Base-by-base conservation (phyloP, 2,113 vertebrate genomes). In the Microcebus griseorufus region DNA sequence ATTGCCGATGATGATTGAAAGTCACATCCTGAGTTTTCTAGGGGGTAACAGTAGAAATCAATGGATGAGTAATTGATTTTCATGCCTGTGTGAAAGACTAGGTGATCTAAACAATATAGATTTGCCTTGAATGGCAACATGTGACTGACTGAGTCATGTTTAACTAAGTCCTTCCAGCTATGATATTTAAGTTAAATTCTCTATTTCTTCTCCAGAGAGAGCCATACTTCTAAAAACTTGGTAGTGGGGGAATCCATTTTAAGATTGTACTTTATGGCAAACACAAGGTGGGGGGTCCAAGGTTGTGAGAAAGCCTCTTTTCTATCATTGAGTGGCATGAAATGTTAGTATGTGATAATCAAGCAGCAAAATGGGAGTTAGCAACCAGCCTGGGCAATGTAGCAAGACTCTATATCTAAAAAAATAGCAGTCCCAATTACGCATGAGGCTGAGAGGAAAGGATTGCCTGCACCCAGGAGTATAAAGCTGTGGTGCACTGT, bases 21-120 rank as follows among this genome's bases (percentile, higher is more conserved):
- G 95, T 86, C 80, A 97, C 1, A 81, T 90, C 25, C 67, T 5
- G 25, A 53, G 86, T 70, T n/a, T 92, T 85, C 60, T 91, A 92
- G 92, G 34, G 2, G 10, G 67, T 97, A 97, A 95, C 55, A 58
- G 32, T 55, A 96, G 72, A 97, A 97, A 93, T 92, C 92, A 96
- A 94, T 96, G 93, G 12, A 96, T 58, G 8, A 72, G 82, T 94
- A 97, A 93, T 94, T 29, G 6, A 97, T 95, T 95, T 93, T 95
- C 86, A 95, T 82, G 65, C 76, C 64, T 53, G 5, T 95, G 53
- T 87, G 58, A 95, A 97, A 92, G 88, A 64, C 22, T 29, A 60
- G 79, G 64, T 73, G 75, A 92, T 96, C 96, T 93, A 88, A 91
- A 96, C 4, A 58, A 2, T 73, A 23, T 29, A 65, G 55, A 84